Conservation (phyloP, 2,888 invertebrate species). For the Leptopilina syphax region DNA sequence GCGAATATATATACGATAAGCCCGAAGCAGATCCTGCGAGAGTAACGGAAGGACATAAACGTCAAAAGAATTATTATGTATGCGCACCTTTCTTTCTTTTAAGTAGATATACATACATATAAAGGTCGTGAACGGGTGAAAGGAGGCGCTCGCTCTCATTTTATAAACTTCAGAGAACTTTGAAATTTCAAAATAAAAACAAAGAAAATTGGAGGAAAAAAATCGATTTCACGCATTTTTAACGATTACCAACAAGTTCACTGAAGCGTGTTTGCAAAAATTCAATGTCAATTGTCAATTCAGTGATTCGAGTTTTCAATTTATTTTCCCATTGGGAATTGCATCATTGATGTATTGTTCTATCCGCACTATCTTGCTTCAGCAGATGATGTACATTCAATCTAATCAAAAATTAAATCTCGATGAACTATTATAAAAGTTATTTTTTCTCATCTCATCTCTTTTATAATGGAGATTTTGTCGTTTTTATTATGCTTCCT, state of each 20-base stretch:
- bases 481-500: too few relatives aligned
- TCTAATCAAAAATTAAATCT: constrained; percentile 19
- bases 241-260: background rate
- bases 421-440: background rate
- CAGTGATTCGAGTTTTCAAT: constrained; percentile 9
- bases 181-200: background rate
- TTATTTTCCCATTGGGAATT: background rate
- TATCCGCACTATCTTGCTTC: constrained; percentile 24
- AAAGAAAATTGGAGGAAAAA: background rate
- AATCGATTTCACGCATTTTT: constrained; percentile 13
- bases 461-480: too few relatives aligned
- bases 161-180: background rate
- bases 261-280: constrained; percentile 8
- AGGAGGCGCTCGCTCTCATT: constrained; percentile 34
- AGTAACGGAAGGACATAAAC: constrained; percentile 36
- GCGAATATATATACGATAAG: background rate
- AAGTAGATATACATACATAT: background rate
- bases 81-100: constrained; percentile 35
- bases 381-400: background rate
- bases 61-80: constrained; percentile 39
- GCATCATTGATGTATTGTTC: background rate
- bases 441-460: too few relatives aligned
- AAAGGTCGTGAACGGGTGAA: constrained; percentile 44
- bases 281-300: constrained; percentile 13
- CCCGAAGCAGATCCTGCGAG: constrained; percentile 22